These are phyloP conservation scores for Eudemis profundana DNA, from an alignment of 2,888 invertebrate genomes.

Conservation along the genomic window DNA sequence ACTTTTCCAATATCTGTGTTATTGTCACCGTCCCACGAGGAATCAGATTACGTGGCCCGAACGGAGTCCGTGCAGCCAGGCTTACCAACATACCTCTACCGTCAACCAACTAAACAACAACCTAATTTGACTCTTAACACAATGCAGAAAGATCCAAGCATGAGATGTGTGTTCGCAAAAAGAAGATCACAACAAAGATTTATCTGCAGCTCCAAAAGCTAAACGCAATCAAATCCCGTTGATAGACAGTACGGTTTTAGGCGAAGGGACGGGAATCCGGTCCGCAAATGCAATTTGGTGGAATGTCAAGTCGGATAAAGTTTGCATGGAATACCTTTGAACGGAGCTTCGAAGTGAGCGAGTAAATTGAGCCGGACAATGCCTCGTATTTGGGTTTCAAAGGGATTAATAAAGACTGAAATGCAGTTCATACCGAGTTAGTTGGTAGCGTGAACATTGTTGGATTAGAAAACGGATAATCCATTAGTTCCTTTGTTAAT, in stretches of 20 bases:
- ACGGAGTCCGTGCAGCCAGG: constrained; percentile 37
- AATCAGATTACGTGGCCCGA: constrained; percentile 43
- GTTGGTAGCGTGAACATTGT: constrained; percentile 8
- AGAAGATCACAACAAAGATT: constrained; percentile 27
- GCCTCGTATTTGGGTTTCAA: constrained; percentile 30
- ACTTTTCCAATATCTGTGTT: constrained; percentile 45
- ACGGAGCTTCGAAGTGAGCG: constrained; percentile 43
- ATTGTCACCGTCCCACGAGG: constrained; percentile 43
- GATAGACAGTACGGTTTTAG: constrained; percentile 19
- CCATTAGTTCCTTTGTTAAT: neutral
- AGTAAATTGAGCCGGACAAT: constrained; percentile 40
- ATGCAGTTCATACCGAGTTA: constrained; percentile 18
- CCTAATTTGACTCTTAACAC: constrained; percentile 6
- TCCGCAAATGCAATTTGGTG: constrained; percentile 21
- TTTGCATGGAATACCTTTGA: constrained; percentile 44
- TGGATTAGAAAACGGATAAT: neutral
- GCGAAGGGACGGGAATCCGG: neutral
- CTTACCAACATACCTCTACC: constrained; percentile 6
- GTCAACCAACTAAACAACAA: neutral
- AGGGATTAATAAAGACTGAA: constrained; percentile 32
- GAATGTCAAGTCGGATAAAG: constrained; percentile 41
- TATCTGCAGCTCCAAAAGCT: constrained; percentile 23
- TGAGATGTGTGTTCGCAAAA: neutral
- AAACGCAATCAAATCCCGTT: constrained; percentile 25
- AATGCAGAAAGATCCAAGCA: neutral